Evolutionary conservation across 2,888 invertebrate species (phyloP).

Genomic region (Tipula vernalis): DNA sequence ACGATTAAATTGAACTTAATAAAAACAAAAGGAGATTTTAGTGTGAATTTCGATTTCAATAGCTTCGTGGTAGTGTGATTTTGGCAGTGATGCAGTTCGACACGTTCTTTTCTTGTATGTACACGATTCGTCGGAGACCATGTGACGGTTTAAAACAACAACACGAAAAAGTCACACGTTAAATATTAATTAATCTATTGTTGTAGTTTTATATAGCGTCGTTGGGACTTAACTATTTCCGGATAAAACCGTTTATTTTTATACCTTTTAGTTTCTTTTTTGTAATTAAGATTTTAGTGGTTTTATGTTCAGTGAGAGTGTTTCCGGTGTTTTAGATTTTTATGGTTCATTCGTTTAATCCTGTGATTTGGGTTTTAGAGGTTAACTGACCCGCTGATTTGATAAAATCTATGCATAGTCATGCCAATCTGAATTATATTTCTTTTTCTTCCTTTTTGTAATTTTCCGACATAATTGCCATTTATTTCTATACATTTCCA

Average conservation of each 20-base stretch:
- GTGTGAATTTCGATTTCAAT: background rate
- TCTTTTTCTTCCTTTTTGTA: no score
- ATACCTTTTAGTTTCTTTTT: background rate
- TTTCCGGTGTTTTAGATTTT: background rate
- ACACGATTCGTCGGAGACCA: background rate
- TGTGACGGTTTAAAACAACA: background rate
- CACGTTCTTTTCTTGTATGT: background rate
- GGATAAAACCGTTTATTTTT: background rate
- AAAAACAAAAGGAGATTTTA: background rate
- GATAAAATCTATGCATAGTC: no score
- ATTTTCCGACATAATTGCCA: no score
- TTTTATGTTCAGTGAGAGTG: background rate
- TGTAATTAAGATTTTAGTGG: background rate
- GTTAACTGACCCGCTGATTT: no score
- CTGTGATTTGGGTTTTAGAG: no score
- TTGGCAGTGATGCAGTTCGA: background rate
- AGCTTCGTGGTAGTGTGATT: background rate
- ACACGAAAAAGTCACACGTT: background rate
- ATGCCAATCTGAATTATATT: no score
- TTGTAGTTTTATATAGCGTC: background rate
- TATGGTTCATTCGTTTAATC: background rate
- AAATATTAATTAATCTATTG: background rate
- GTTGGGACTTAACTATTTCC: background rate
- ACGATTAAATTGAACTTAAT: background rate
- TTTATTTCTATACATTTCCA: no score